Base-by-base conservation (phyloP, 2,888 invertebrate genomes). In the Mycogona germanica region DNA sequence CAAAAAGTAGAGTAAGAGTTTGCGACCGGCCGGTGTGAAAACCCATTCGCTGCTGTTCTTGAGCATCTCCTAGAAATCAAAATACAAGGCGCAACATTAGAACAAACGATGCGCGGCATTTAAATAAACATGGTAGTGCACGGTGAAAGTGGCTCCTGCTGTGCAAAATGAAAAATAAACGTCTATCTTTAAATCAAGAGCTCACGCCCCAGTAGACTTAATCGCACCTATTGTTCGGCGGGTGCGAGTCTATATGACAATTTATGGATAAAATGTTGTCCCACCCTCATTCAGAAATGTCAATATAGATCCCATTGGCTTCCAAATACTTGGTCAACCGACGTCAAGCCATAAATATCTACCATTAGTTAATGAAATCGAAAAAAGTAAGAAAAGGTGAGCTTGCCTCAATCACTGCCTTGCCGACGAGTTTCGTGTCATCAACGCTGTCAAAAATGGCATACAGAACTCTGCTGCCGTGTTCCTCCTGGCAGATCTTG, bases 391-490 rank as follows among this genome's bases (percentile, higher is more conserved):
- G n/a, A 44, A 49, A 26, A 12, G 40, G 17, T 3, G n/a, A 30
- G 60, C 64, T 61, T 60, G 73, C 74, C 60, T 71, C 68, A 2
- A 73, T 59, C 44, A 75, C 65, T 42, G 82, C 79, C 69, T 95
- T 95, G 64, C 84, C 84, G 21, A 93, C 76, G 0, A 95, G 75
- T 52, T 87, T 86, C 0, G 95, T 96, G 66, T 97, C 96, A 67
- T 97, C 96, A 1, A 92, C 82, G 0, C 80, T 75, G 68, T 96
- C 95, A 60, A 95, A 80, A 59, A 95, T 75, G 0, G 87, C 80
- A 58, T 93, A 73, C 26, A 96, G 71, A 23, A 87, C 78, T 28
- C 84, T 73, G 68, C 92, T 85, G 0, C 92, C 95, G 61, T 87
- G 81, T 68, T 95, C 88, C 62, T 95, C 92, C 58, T 78, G 79